Base-by-base conservation (phyloP, 2,113 vertebrate genomes). In the Oriolus oriolus region DNA sequence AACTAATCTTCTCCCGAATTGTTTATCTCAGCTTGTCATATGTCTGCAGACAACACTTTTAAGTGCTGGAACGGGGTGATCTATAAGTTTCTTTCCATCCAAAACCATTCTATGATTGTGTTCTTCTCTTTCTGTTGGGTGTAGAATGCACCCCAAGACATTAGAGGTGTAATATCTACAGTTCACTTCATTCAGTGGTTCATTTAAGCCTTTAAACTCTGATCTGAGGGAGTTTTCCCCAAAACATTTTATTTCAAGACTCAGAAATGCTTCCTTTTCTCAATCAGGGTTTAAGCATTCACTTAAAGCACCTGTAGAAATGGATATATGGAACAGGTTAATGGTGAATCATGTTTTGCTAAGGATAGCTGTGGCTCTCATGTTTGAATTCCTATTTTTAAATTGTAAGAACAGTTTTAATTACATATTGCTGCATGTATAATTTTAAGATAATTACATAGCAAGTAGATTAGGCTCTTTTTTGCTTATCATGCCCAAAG, bases 371-470 rank as follows among this genome's bases (percentile, higher is more conserved):
- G 35, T 63, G 69, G 7, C 13, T 95, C 50, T 82, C 20, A 33
- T 71, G 20, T 81, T 80, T 70, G 57, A 61, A 80, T 57, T 78
- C 64, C 28, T 95, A 84, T 78, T 95, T 92, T 95, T 87, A 33
- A 66, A 71, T 50, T 5, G 20, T 75, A 84, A 81, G 82, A 92
- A 53, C 65, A 68, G 16, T 84, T 93, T 75, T 93, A 93, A 89
- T 90, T 94, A 47, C 44, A 86, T 91, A 78, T 64, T 68, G 16
- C 93, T 49, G 20, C 47, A 53, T 27, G 37, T 88, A 68, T 84
- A 84, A 93, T 84, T 90, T 88, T 37, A 78, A 78, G 44, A 60
- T 95, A 95, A 96, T 94, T 94, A 94, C 31, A 85, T 16, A 86
- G 73, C 2, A 13, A 59, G 35, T 59, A 85, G 82, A 86, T 96